phyloP scores from a whole-genome alignment of 2,113 vertebrate species.

The Siniperca knerii region DNA sequence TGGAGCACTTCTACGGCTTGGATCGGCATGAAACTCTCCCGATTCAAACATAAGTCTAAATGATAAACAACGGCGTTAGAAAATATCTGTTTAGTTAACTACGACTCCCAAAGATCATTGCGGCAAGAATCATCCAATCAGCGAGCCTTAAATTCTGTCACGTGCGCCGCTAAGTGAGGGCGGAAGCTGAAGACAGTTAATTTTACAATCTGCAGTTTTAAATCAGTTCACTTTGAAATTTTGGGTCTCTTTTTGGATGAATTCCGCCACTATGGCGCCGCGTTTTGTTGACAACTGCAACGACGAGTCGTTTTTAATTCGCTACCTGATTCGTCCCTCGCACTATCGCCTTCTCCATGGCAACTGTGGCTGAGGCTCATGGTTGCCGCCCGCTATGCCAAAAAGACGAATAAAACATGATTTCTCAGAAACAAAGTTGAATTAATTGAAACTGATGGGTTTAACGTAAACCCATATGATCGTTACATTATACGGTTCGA shows the following conservation, averaged over 20 bases:
- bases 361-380: slow-evolving; percentile 1
- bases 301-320: background rate
- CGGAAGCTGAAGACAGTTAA: background rate
- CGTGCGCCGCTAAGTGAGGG: background rate
- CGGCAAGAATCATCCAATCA: background rate
- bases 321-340: background rate
- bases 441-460: background rate
- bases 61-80: background rate
- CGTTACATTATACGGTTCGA: background rate
- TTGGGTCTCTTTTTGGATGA: background rate
- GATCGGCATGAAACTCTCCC: background rate
- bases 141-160: background rate
- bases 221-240: background rate
- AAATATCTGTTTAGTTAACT: background rate
- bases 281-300: too few relatives aligned
- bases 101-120: slow-evolving; percentile 5
- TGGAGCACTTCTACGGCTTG: background rate
- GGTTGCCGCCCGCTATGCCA: background rate
- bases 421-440: background rate
- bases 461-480: background rate
- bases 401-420: background rate
- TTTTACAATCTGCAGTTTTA: background rate
- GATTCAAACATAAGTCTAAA: background rate
- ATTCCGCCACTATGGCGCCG: background rate
- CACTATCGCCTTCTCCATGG: background rate